Evolutionary conservation across 1,140 invertebrate species (phyloP).

Genomic region (Diorhabda sublineata): DNA sequence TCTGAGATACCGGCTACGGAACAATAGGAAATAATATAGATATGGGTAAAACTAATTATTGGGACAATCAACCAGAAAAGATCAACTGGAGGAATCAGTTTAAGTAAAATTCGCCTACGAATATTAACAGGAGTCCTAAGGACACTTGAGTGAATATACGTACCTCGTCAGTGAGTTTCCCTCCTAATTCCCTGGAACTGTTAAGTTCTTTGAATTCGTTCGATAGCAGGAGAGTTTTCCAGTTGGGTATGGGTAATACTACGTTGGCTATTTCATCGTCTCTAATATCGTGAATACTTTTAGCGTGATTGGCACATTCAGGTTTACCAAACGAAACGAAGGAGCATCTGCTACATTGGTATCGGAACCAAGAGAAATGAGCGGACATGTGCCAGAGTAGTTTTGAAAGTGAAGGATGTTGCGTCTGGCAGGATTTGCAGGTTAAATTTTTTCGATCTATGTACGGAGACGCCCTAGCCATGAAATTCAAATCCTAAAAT

Average conservation of each 20-base stretch:
- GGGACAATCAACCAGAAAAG: too few relatives aligned
- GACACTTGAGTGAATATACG: background rate
- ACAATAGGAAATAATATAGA: too few relatives aligned
- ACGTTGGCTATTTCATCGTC: conserved; percentile 37
- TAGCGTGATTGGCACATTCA: conserved; percentile 46
- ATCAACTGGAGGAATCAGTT: too few relatives aligned
- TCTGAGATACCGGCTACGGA: too few relatives aligned
- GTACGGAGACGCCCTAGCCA: conserved; percentile 19
- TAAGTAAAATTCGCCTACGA: too few relatives aligned
- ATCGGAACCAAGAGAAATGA: conserved; percentile 49
- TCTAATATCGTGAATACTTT: conserved; percentile 42
- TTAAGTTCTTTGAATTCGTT: conserved; percentile 29
- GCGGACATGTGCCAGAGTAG: conserved; percentile 48
- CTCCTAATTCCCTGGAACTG: conserved; percentile 10
- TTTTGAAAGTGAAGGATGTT: conserved; percentile 40
- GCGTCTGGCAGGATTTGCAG: conserved; percentile 46
- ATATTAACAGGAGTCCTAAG: too few relatives aligned
- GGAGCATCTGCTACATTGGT: conserved; percentile 46
- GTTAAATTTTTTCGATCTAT: conserved; percentile 34
- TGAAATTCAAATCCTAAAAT: conserved; percentile 5
- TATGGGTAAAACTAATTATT: too few relatives aligned
- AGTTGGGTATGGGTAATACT: conserved; percentile 42
- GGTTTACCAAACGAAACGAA: conserved; percentile 46
- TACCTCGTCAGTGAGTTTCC: conserved; percentile 18
- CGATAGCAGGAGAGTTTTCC: conserved; percentile 36